Conservation (phyloP, 2,888 invertebrate genomes). For the Platycheirus rosarum region DNA sequence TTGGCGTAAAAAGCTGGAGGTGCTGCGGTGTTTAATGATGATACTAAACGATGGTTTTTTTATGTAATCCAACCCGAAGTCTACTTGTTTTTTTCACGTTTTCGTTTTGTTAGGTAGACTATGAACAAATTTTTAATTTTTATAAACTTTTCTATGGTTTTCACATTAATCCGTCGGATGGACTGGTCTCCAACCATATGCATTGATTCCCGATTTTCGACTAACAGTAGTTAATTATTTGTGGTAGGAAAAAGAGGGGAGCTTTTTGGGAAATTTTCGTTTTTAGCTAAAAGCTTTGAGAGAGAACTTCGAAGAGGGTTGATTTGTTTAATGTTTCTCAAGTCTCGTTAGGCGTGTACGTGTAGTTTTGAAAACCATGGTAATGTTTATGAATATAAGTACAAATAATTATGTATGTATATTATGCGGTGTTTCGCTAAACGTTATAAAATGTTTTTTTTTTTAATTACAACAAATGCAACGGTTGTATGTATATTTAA, state of each 20-base stretch:
- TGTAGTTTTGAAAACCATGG: too few relatives aligned
- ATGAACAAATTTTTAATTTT: constrained; percentile 37
- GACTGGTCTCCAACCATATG: constrained; percentile 41
- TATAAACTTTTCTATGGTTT: constrained; percentile 27
- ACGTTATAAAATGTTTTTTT: too few relatives aligned
- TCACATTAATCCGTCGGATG: constrained; percentile 40
- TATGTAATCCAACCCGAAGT: constrained; percentile 24
- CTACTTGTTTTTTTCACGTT: constrained; percentile 23
- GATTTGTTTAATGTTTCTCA: too few relatives aligned
- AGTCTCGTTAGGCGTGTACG: too few relatives aligned
- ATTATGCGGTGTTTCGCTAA: too few relatives aligned
- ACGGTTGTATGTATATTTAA: too few relatives aligned
- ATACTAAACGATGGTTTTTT: constrained; percentile 6
- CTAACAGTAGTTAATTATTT: constrained; percentile 42
- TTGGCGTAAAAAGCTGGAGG: constrained; percentile 17
- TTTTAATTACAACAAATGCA: too few relatives aligned
- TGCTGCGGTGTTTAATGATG: constrained; percentile 12
- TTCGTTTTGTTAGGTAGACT: constrained; percentile 22
- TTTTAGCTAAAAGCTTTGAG: too few relatives aligned
- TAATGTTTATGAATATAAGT: too few relatives aligned
- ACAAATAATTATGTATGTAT: too few relatives aligned
- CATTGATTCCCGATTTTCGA: constrained; percentile 62
- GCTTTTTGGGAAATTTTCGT: constrained; percentile 45
- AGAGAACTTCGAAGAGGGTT: too few relatives aligned
- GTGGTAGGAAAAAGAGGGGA: constrained; percentile 32